Conservation (phyloP, 2,888 invertebrate species). For the Coelinius sp. region DNA sequence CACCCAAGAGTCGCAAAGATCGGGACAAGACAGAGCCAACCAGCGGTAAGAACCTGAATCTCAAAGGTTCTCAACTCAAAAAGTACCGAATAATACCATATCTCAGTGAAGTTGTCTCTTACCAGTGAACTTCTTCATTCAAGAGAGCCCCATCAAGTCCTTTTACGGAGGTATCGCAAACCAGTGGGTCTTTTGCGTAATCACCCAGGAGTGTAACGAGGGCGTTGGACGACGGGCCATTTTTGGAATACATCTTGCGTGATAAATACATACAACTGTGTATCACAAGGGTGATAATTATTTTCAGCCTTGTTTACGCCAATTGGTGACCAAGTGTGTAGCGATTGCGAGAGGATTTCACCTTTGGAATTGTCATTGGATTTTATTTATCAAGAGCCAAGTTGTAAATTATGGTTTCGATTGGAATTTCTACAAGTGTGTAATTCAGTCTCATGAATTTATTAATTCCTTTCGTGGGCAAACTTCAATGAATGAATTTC, state of each 20-base stretch:
- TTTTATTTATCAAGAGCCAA: too few species aligned
- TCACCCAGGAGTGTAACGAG: slow-evolving; percentile 45
- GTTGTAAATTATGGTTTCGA: too few species aligned
- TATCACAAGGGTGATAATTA: slow-evolving; percentile 17
- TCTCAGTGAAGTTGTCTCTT: slow-evolving; percentile 16
- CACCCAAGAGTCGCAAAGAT: slow-evolving; percentile 36
- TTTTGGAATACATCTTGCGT: slow-evolving; percentile 43
- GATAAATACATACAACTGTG: slow-evolving; percentile 4
- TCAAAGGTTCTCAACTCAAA: slow-evolving; percentile 49
- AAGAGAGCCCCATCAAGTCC: slow-evolving; percentile 39
- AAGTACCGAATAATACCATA: neutral
- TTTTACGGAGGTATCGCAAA: slow-evolving; percentile 34
- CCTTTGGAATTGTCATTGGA: neutral
- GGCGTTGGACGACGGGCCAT: slow-evolving; percentile 42
- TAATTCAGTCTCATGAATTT: too few species aligned
- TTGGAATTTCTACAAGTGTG: too few species aligned
- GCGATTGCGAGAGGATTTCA: neutral
- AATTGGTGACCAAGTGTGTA: neutral
- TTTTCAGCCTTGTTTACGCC: neutral
- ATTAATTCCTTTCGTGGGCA: too few species aligned
- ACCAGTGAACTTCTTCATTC: slow-evolving; percentile 45
- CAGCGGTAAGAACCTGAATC: slow-evolving; percentile 48
- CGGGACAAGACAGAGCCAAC: neutral
- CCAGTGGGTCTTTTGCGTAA: slow-evolving; percentile 48
- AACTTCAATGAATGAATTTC: neutral